Conservation (phyloP, 2,797 vertebrate genomes). For the Smutsia temminckii region DNA sequence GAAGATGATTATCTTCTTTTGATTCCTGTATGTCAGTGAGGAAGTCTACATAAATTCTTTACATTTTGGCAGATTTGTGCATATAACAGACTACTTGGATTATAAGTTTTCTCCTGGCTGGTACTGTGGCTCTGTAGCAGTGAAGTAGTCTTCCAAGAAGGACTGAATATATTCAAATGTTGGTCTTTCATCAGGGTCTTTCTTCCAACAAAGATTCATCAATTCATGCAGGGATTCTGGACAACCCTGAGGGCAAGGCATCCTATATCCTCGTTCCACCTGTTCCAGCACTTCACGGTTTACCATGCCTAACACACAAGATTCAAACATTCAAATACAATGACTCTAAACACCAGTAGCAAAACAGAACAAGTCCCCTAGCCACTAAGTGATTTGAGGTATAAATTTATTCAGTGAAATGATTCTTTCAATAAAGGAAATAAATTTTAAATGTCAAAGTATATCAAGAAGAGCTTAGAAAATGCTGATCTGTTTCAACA, state of each 20-base stretch:
- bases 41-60: slow-evolving; percentile 83
- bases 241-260: slow-evolving; percentile 96
- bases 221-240: slow-evolving; percentile 96
- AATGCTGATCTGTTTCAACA: slow-evolving; percentile 44
- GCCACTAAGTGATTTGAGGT: not conserved
- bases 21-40: slow-evolving; percentile 80
- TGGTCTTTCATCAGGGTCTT: slow-evolving; percentile 96
- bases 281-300: slow-evolving; percentile 97
- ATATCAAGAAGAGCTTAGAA: slow-evolving; percentile 31
- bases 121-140: slow-evolving; percentile 97
- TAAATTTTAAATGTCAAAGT: slow-evolving; percentile 32
- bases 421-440: slow-evolving; percentile 21
- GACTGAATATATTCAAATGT: slow-evolving; percentile 98
- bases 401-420: slow-evolving; percentile 50
- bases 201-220: slow-evolving; percentile 98
- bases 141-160: slow-evolving; percentile 98
- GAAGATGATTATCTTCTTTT: slow-evolving; percentile 82
- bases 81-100: slow-evolving; percentile 80
- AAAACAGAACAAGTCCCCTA: not conserved
- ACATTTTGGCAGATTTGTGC: slow-evolving; percentile 86
- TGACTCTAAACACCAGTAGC: not conserved
- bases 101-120: slow-evolving; percentile 98
- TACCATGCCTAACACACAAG: slow-evolving; percentile 91
- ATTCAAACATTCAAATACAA: not conserved
- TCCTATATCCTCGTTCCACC: slow-evolving; percentile 96